Evolutionary conservation across 2,797 vertebrate genomes (phyloP), one percentile per base, ranked within the genome.

Genomic region (Ceryle rudis): DNA sequence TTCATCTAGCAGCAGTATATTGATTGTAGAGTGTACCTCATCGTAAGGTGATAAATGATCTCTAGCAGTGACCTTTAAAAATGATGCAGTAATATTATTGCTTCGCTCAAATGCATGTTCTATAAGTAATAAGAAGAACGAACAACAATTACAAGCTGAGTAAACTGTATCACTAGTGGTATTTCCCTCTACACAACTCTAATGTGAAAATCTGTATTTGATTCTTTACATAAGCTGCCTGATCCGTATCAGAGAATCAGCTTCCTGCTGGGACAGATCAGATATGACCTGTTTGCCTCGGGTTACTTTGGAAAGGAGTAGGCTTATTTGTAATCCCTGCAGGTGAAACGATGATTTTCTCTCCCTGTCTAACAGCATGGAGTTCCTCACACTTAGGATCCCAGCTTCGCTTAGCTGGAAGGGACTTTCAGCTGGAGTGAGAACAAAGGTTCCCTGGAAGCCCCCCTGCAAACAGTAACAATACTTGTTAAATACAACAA

Each of bases 311-410:
- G 62, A 39, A 67, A 94, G 42, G 39, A 91, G 10, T 6, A 62
- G 49, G 37, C 1, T 91, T 80, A 35, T 54, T 51, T 86, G 74
- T 37, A 72, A 91, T 86, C 98, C 98, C 98, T 98, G 92, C 62
- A 99, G 98, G 5, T 33, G 44, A 58, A 98, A 21, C 23, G 22
- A 91, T 21, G 80, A 11, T 7, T 26, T 93, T 35, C 25, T 86
- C 81, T 99, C 98, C 93, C 98, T 97, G 52, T 99, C 98, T 93
- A 99, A 94, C 49, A 83, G 91, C 0, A 25, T n/a, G 16, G 98
- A 95, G 87, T 96, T 94, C 72, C 90, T 98, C 89, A 98, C 98
- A 74, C 66, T 97, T 28, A 99, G 84, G 35, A 92, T 94, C 71
- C 98, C 98, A 22, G 97, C 71, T 49, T 95, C 19, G 14, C 70